Conservation (phyloP, 2,888 invertebrate genomes). For the Megastigmus dorsalis region DNA sequence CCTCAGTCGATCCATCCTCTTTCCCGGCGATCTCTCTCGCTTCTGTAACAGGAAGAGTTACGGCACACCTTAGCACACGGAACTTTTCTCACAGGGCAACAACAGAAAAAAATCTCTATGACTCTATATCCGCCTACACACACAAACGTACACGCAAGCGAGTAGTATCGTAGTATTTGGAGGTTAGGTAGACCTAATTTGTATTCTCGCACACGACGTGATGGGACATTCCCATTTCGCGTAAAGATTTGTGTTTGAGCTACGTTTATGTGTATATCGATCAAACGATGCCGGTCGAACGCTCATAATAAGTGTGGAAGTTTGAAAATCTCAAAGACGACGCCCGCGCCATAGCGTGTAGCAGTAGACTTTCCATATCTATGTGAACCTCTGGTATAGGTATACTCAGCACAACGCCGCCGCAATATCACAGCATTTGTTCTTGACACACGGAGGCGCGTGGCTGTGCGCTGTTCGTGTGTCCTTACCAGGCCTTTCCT, state of each 20-base stretch:
- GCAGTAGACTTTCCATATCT: background rate
- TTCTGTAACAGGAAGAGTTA: slow-evolving; percentile 75
- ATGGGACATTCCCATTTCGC: background rate
- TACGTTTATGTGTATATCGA: background rate
- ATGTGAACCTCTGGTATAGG: background rate
- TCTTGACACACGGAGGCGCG: slow-evolving; percentile 37
- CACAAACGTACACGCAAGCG: background rate
- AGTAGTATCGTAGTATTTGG: background rate
- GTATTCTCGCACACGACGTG: too few relatives aligned
- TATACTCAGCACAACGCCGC: too few relatives aligned
- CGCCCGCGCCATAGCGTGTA: background rate
- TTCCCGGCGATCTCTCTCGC: slow-evolving; percentile 82
- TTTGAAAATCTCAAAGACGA: background rate
- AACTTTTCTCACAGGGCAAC: background rate
- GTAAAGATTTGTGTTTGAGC: background rate
- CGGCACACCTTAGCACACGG: background rate
- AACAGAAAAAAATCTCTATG: background rate
- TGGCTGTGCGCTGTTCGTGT: background rate
- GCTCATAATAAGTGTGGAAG: background rate
- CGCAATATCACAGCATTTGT: too few relatives aligned
- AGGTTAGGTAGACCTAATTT: slow-evolving; percentile 33
- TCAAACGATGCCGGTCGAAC: background rate
- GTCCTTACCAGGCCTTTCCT: background rate
- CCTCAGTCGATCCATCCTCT: slow-evolving; percentile 90
- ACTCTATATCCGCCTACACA: background rate